These are phyloP conservation scores for Sinosuthora webbiana DNA, from an alignment of 2,113 vertebrate genomes.

Conservation along the genomic window DNA sequence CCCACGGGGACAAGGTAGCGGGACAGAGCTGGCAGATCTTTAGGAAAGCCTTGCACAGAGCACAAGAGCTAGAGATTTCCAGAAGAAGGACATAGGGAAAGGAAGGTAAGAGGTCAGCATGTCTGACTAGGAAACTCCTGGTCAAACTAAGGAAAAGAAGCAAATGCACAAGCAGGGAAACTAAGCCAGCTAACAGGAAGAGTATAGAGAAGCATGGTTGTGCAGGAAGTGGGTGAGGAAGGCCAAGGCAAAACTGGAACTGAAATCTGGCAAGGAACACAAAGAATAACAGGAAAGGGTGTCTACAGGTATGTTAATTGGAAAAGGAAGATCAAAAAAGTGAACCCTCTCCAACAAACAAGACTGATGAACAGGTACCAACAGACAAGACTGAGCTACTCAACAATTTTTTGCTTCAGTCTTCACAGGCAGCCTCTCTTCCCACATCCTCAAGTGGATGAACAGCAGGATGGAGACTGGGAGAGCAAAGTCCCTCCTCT, in stretches of 20 bases:
- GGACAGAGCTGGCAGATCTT: background rate
- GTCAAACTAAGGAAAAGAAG: background rate
- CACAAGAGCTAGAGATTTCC: background rate
- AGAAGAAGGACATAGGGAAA: background rate
- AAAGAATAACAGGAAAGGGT: background rate
- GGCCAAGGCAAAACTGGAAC: background rate
- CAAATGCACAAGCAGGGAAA: background rate
- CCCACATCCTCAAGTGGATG: background rate
- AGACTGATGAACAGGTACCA: background rate
- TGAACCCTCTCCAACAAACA: background rate
- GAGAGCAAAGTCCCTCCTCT: background rate
- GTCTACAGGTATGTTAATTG: background rate
- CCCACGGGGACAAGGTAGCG: background rate
- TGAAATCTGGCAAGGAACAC: background rate
- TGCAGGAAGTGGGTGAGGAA: background rate
- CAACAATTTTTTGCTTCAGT: background rate
- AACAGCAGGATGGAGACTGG: background rate
- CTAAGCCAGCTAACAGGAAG: background rate
- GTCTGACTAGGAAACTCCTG: background rate
- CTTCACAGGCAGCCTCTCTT: background rate
- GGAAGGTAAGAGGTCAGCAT: background rate
- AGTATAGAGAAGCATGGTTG: background rate
- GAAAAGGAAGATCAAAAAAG: background rate
- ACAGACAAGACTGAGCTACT: background rate
- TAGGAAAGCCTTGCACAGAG: background rate